Evolutionary conservation across 2,113 vertebrate genomes (phyloP), one percentile per base, ranked within the genome.

Genomic region (Pollimyrus isidori): DNA sequence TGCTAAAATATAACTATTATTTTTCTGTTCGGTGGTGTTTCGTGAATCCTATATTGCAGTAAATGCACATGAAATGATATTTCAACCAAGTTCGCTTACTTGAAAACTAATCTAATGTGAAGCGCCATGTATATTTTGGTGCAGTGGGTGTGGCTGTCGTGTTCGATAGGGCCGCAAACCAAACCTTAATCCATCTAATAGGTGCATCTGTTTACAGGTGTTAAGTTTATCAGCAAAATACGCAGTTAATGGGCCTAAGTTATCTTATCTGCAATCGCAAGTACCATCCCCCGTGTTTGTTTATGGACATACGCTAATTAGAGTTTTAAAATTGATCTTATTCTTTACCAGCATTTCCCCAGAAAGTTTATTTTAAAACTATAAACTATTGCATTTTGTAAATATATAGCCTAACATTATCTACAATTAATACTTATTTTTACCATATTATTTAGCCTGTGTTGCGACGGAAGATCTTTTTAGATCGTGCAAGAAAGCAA

Each of bases 261-360:
- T 82, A 90, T 87, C 89, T 90, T 23, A 76, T 52, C 69, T 58
- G 46, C 73, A 10, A 90, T 80, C 86, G 30, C 10, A 80, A 80
- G 30, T 39, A 35, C 73, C 73, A 17, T 42, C 73, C 73, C 30
- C 62, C 48, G 21, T 90, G 62, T 90, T 90, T 87, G 85, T 86
- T 76, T 19, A 90, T 45, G 30, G 62, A 76, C 62, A 80, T 45
- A 80, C 49, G 17, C 84, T 50, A 89, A 73, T 87, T 86, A 9
- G 26, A 35, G 39, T 88, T 53, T 88, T 50, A 13, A 30, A 88
- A 26, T 56, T 87, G 65, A 49, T 76, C 56, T 58, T n/a, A 49
- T 62, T 49, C 35, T 39, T 89, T 82, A 52, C n/a, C 21, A 82
- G 5, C 53, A 89, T 52, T 45, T 46, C 42, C 7, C 3, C 76